Evolutionary conservation across 2,797 vertebrate genomes (phyloP), one percentile per base, ranked within the genome.

Genomic region (Anisognathus igniventris): DNA sequence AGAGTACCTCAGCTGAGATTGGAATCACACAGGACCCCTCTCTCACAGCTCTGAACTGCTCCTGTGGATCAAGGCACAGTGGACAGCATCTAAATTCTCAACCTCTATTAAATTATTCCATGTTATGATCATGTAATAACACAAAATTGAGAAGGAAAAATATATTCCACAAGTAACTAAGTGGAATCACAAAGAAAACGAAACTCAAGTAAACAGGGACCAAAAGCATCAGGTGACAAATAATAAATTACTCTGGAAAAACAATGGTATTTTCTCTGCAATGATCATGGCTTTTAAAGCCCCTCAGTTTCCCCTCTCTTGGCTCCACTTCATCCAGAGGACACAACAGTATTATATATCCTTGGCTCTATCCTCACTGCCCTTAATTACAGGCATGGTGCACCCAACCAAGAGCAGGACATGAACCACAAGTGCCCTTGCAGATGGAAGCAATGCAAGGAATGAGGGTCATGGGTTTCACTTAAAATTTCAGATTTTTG

Each of bases 241-340:
- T 12, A 85, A 51, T 7, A 47, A 7, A 48, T 65, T 33, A n/a
- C 10, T 56, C 53, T 17, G 4, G 9, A 30, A 88, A 71, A 86
- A 40, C 1, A 42, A 14, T 20, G 18, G 3, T 7, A 31, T 39
- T 62, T 77, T 80, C 33, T 51, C 70, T 47, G 18, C 20, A 33
- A 31, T 6, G 14, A 71, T 48, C 15, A 21, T 0, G 1, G 8
- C 7, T 91, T 90, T 78, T 74, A 40, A 40, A 71, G 33, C 40
- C 25, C 4, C 20, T 65, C n/a, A 30, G 31, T 42, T 51, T n/a
- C 31, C 44, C 37, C 19, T 23, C 11, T 68, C 31, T 47, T 67
- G 33, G 44, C 42, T 72, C 54, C 14, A 51, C 20, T 53, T 44
- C 11, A 56, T 0, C 0, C 1, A 0, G 4, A 35, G 12, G 25